Base-by-base conservation (phyloP, 2,797 vertebrate species). In the Carduelis carduelis region DNA sequence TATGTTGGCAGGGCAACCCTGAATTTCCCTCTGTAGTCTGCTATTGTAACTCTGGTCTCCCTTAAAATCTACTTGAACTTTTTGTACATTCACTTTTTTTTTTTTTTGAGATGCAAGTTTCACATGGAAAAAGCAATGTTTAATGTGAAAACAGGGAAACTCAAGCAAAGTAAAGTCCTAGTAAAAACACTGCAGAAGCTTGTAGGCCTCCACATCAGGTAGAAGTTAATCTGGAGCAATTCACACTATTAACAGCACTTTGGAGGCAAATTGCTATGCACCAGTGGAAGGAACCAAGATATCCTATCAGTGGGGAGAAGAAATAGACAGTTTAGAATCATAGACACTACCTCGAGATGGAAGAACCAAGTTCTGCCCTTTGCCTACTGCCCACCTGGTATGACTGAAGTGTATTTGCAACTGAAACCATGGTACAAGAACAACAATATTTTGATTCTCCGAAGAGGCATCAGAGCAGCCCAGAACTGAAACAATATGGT, bases 1-100 rank as follows among this genome's bases (percentile, higher is more conserved):
- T 2, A 6, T 1, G 1, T 8, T 81, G 13, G 24, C 14, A 61
- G 8, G 30, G 9, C 8, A 4, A 71, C 14, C 19, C 14, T 41
- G 11, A 30, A 64, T 43, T 37, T 68, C 10, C 18, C 65, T 53
- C 53, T 55, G 11, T 10, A 87, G 35, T 9, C 26, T 34, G 37
- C 39, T 74, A 26, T 20, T 32, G 0, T 60, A 85, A 56, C 11
- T 79, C 10, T 13, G 7, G 3, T 49, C 20, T 75, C 28, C 23
- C n/a, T 77, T 61, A 65, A 80, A 55, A 61, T 18, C 11, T 43
- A 52, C 32, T 34, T 66, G 16, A 57, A 39, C 5, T 35, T 68
- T 56, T 16, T 30, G 12, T 11, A 59, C 13, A 32, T 66, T 46
- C 20, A 8, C 2, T 39, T 39, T 4, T 60, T 77, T 43, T 2